Evolutionary conservation across 92 coral and sea anemone genomes (phyloP), one percentile per base, ranked within the genome.

Genomic region (Pocillopora grandis): DNA sequence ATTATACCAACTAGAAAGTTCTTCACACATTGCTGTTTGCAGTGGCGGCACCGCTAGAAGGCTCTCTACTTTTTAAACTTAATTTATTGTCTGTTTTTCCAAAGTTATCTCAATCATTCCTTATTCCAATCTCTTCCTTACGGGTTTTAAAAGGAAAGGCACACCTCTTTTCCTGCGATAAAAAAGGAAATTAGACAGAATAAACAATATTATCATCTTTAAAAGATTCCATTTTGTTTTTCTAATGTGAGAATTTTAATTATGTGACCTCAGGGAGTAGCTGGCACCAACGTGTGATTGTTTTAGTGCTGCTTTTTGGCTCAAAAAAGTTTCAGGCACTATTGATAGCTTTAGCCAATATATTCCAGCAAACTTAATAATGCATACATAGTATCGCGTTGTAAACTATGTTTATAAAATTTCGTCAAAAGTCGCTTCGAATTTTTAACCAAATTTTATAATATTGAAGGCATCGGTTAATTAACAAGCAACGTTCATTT

Each of bases 401-500:
- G 12, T 57, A 57, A 75, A 21, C 55, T 75, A 9, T 63, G 35
- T 9, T 27, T 12, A 9, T 20, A 17, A n/a, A 17, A 55, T 56
- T 36, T 21, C 55, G 55, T 56, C 23, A 55, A 10, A 20, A 23
- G 48, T 23, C 66, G 56, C 27, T 27, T 59, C 27, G 52, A 17
- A 21, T 60, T 59, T 68, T 59, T 76, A 66, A 27, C 62, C 77
- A 73, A 56, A 61, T 73, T 73, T 73, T 73, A 49, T 52, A 60
- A 19, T 27, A 27, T 56, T 73, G 63, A 56, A 6, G 63, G 77
- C 14, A 12, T 19, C 62, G 9, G 5, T 17, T 73, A 56, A 73
- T 56, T 73, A 67, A 67, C 72, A 23, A 10, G 33, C 27, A 67
- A 11, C 27, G 36, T 15, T 67, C 12, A 19, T 73, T 73, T 19